Conservation (phyloP, 2,888 invertebrate species). For the Marasmarcha lunaedactyla region DNA sequence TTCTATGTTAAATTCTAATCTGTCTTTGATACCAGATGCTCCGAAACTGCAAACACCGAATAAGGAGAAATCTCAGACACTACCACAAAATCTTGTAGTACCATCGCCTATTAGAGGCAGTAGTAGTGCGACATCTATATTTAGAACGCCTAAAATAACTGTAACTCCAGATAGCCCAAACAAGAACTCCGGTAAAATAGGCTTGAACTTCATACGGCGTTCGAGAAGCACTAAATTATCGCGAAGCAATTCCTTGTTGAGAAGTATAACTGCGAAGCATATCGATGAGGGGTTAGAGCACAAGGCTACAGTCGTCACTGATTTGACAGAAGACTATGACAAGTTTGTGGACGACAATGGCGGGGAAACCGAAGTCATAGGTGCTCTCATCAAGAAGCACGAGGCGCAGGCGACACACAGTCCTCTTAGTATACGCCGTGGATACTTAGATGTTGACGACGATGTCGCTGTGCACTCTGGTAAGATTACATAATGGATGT, state of each 20-base stretch:
- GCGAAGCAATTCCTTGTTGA: slow-evolving; percentile 73
- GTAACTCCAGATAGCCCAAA: slow-evolving; percentile 61
- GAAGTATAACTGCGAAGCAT: slow-evolving; percentile 66
- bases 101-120: slow-evolving; percentile 59
- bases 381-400: slow-evolving; percentile 57
- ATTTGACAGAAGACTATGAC: slow-evolving; percentile 51
- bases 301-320: slow-evolving; percentile 39
- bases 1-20: slow-evolving; percentile 32
- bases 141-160: slow-evolving; percentile 51
- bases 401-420: slow-evolving; percentile 53
- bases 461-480: slow-evolving; percentile 81
- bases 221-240: slow-evolving; percentile 80
- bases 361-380: slow-evolving; percentile 49
- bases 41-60: slow-evolving; percentile 51
- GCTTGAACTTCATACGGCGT: slow-evolving; percentile 75
- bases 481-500: slow-evolving; percentile 37
- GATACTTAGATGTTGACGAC: slow-evolving; percentile 72
- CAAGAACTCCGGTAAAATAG: slow-evolving; percentile 66
- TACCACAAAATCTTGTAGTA: slow-evolving; percentile 69
- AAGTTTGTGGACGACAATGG: slow-evolving; percentile 49
- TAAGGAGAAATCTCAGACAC: slow-evolving; percentile 72
- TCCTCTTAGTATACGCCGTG: slow-evolving; percentile 55
- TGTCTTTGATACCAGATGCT: slow-evolving; percentile 57
- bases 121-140: slow-evolving; percentile 56
- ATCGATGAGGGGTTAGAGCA: slow-evolving; percentile 58